Evolutionary conservation across 2,888 invertebrate species (phyloP), one percentile per base, ranked within the genome.

Genomic region (Latrodectus hesperus): DNA sequence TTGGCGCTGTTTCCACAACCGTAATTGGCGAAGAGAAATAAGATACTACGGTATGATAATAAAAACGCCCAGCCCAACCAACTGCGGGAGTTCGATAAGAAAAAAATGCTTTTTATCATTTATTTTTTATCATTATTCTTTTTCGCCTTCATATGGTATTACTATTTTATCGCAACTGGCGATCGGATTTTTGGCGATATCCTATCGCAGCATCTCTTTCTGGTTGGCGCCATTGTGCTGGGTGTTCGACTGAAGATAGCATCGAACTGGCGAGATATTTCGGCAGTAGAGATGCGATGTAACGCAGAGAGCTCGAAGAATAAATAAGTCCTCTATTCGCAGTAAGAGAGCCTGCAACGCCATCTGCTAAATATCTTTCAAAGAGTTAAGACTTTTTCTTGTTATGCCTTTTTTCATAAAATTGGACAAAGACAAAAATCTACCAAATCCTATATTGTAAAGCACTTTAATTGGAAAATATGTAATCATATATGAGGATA

Each of bases 161-260:
- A 88, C 82, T 77, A 78, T 78, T 88, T 88, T 88, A 88, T 83
- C 83, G 55, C 51, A 49, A 17, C 38, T 68, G 74, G 60, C 87
- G 81, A 88, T 88, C 87, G 74, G 78, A 11, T 77, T 75, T 74
- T 70, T 73, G 74, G 74, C 78, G 87, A 88, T 88, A 88, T 83
- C 78, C 82, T 88, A 88, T 88, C 87, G 70, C 70, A 70, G 86
- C 53, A 87, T 87, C 86, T 87, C 86, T 79, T 83, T 78, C 70
- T 83, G 77, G 73, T 78, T 88, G 83, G 87, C 87, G 87, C 87
- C 87, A 88, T 88, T 88, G 87, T 88, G 82, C 78, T 83, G 79
- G 78, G 83, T 73, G 84, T 78, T 75, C 68, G 84, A 77, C 73
- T 71, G 9, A 76, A 65, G 86, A 87, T 87, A 81, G 86, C 77